phyloP scores from a whole-genome alignment of 2,888 invertebrate species.

The Conus canariensis region DNA sequence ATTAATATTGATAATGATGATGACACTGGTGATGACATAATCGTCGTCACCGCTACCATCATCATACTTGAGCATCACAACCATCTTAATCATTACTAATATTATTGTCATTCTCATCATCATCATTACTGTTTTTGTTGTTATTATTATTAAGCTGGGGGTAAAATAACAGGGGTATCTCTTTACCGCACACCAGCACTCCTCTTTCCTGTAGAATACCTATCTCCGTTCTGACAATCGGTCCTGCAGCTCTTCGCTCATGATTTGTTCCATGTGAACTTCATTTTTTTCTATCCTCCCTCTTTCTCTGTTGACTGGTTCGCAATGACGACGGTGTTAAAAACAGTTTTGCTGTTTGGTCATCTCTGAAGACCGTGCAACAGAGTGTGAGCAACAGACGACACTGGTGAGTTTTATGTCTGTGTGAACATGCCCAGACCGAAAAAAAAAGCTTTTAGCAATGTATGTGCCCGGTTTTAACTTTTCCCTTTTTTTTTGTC shows the following conservation, averaged over 20 bases:
- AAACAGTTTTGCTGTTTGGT: background rate
- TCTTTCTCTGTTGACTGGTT: background rate
- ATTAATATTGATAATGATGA: too few relatives aligned
- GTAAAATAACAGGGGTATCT: background rate
- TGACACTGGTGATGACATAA: too few relatives aligned
- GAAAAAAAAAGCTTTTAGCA: too few relatives aligned
- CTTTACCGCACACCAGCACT: background rate
- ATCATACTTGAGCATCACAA: too few relatives aligned
- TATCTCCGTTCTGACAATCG: background rate
- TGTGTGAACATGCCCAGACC: too few relatives aligned
- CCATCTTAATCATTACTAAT: too few relatives aligned
- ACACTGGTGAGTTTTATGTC: background rate
- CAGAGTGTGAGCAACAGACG: background rate
- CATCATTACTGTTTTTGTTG: too few relatives aligned
- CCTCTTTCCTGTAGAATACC: background rate
- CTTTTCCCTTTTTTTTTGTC: too few relatives aligned
- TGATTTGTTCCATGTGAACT: background rate
- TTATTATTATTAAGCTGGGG: too few relatives aligned
- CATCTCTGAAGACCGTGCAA: background rate
- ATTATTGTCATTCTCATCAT: too few relatives aligned
- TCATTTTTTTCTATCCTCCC: background rate
- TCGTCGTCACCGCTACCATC: too few relatives aligned
- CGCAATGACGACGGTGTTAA: constrained; percentile 10
- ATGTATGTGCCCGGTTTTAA: too few relatives aligned
- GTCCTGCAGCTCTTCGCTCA: background rate